These are phyloP conservation scores for Cephus cinctus DNA, from an alignment of 1,140 invertebrate genomes.

Conservation along the genomic window DNA sequence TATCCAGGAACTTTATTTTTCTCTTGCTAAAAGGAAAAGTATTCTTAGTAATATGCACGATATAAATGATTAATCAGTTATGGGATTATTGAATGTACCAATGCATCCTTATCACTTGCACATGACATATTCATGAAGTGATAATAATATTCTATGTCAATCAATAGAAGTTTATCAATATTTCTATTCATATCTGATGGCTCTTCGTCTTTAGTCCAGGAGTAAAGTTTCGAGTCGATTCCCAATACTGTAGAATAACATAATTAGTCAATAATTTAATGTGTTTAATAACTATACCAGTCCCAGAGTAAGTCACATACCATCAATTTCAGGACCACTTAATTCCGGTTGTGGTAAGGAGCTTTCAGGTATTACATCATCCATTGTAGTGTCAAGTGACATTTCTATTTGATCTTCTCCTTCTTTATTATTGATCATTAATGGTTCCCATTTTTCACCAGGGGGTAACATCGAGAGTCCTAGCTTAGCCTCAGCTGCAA, in stretches of 20 bases:
- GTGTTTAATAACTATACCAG: neutral
- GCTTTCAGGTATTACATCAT: conserved; percentile 16
- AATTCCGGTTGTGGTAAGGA: conserved; percentile 9
- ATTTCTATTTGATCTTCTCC: conserved; percentile 17
- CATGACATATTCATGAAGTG: conserved; percentile 53
- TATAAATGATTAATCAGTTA: conserved; percentile 6
- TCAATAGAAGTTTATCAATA: conserved; percentile 58
- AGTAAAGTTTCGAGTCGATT: conserved; percentile 37
- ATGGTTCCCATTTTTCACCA: conserved; percentile 30
- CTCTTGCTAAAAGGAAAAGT: conserved; percentile 5
- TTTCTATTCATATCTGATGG: conserved; percentile 65
- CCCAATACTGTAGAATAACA: conserved; percentile 25
- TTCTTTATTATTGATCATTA: conserved; percentile 18
- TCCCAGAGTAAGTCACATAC: conserved; percentile 14
- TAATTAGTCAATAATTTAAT: neutral
- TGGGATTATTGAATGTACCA: conserved; percentile 24
- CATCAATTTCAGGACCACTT: conserved; percentile 24
- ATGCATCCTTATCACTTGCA: conserved; percentile 6
- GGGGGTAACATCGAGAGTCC: conserved; percentile 31
- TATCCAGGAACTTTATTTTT: conserved; percentile 14
- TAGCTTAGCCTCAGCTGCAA: conserved; percentile 52
- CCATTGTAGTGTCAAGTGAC: conserved; percentile 13
- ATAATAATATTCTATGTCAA: conserved; percentile 70
- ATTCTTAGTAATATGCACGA: neutral
- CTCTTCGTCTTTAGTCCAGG: conserved; percentile 62